These are phyloP conservation scores for Sitophilus oryzae DNA, from an alignment of 1,140 invertebrate genomes.

Conservation along the genomic window DNA sequence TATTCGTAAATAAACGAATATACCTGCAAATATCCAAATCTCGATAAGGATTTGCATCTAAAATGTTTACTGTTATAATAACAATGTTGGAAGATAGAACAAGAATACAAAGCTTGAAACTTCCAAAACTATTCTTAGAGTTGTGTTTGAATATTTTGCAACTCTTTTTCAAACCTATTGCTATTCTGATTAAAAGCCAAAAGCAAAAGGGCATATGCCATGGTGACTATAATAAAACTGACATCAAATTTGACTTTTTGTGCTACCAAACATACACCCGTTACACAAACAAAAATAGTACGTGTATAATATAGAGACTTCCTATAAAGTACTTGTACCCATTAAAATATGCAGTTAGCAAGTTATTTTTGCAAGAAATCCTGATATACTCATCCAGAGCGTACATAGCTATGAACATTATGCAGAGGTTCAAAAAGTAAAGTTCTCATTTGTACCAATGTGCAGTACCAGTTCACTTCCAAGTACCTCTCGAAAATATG, in stretches of 20 bases:
- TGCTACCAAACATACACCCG: constrained; percentile 3
- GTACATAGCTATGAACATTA: constrained; percentile 15
- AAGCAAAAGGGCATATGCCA: background rate
- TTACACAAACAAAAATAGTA: constrained; percentile 8
- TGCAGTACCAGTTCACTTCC: constrained; percentile 15
- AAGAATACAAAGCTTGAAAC: constrained; percentile 1
- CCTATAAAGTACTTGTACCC: constrained; percentile 12
- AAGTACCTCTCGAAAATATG: constrained; percentile 13
- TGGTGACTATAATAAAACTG: constrained; percentile 1
- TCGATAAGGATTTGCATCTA: background rate
- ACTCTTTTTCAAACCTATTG: background rate
- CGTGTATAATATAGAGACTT: constrained; percentile 1
- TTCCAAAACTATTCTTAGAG: background rate
- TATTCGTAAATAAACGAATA: constrained; percentile 18
- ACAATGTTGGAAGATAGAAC: constrained; percentile 14
- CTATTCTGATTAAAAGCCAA: background rate
- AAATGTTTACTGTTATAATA: constrained; percentile 16
- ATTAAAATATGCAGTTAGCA: constrained; percentile 12
- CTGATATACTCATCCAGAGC: constrained; percentile 14
- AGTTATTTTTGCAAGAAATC: constrained; percentile 6
- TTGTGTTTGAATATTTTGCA: background rate
- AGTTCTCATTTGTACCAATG: constrained; percentile 16
- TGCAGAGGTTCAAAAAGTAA: constrained; percentile 14
- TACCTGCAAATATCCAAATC: constrained; percentile 8
- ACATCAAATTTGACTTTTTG: background rate